Conservation (phyloP, 1,140 invertebrate species). For the Stenopsyche tienmushanensis region DNA sequence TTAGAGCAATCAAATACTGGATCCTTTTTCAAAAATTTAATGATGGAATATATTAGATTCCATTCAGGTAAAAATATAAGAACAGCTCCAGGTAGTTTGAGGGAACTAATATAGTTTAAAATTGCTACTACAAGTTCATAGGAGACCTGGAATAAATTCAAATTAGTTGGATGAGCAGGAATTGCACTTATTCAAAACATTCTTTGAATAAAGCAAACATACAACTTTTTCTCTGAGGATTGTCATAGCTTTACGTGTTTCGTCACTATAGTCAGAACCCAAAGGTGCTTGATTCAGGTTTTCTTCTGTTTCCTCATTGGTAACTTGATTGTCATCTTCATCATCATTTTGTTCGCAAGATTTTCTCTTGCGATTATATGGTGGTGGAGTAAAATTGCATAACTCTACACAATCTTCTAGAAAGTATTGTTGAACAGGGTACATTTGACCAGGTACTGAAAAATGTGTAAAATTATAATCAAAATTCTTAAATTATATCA, state of each 20-base stretch:
- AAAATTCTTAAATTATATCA: no score
- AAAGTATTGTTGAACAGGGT: constrained; percentile 84
- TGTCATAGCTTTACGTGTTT: constrained; percentile 71
- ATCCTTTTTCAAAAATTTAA: constrained; percentile 80
- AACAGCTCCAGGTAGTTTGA: constrained; percentile 79
- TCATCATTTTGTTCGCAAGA: constrained; percentile 48
- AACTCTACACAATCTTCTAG: constrained; percentile 83
- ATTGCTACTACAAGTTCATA: constrained; percentile 90
- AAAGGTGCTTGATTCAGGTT: constrained; percentile 71
- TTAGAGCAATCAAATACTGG: constrained; percentile 69
- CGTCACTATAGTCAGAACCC: constrained; percentile 56
- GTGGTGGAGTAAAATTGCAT: constrained; percentile 72
- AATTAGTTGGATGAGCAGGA: constrained; percentile 2
- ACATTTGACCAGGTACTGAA: constrained; percentile 76
- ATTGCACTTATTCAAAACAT: not conserved
- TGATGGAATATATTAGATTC: constrained; percentile 91
- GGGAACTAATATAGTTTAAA: constrained; percentile 71
- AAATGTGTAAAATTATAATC: constrained; percentile 40
- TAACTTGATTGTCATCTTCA: constrained; percentile 67
- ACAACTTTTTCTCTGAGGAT: constrained; percentile 78
- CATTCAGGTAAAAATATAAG: constrained; percentile 92
- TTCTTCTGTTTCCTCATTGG: constrained; percentile 64
- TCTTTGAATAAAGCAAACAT: constrained; percentile 25
- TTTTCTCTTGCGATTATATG: constrained; percentile 68
- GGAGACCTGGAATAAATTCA: constrained; percentile 63